Percentiles rank a stretch among this genome's conserved stretches.
phyloP scores from a whole-genome alignment of 2,797 vertebrate species.

The Acestrorhynchus altus region DNA sequence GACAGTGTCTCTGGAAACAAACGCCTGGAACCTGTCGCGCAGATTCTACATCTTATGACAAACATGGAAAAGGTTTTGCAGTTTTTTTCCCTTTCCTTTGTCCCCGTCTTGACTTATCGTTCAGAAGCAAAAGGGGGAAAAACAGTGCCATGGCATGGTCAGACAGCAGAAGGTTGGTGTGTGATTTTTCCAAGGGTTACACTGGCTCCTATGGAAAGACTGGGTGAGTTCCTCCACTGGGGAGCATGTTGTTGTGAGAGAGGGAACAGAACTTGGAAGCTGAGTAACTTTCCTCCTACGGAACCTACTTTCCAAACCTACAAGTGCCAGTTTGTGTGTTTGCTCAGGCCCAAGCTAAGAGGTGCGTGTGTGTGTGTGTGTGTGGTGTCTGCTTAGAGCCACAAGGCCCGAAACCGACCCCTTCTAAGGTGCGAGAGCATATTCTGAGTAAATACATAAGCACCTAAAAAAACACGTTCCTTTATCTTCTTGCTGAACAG shows the following conservation, averaged over 20 bases:
- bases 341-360: conserved; percentile 19
- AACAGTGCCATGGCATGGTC: conserved; percentile 14
- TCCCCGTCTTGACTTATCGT: conserved; percentile 26
- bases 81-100: conserved; percentile 45
- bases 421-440: not conserved
- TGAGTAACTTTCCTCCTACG: conserved; percentile 53
- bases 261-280: conserved; percentile 31
- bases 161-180: conserved; percentile 21
- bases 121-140: conserved; percentile 29
- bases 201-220: conserved; percentile 40
- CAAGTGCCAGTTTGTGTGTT: conserved; percentile 42
- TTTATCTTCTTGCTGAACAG: conserved; percentile 35
- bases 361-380: conserved; percentile 23
- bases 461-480: conserved; percentile 1
- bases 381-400: conserved; percentile 28
- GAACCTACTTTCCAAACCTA: conserved; percentile 51
- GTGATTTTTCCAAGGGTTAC: conserved; percentile 55
- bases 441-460: not conserved
- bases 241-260: conserved; percentile 39
- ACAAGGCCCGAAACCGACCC: conserved; percentile 34
- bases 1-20: conserved; percentile 54
- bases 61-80: conserved; percentile 52
- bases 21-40: conserved; percentile 34
- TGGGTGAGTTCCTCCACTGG: conserved; percentile 34
- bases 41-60: conserved; percentile 56